Percentiles rank a stretch among this genome's conserved stretches.
Evolutionary conservation across 2,888 invertebrate genomes (phyloP).

Genomic region (Vanessa cardui): DNA sequence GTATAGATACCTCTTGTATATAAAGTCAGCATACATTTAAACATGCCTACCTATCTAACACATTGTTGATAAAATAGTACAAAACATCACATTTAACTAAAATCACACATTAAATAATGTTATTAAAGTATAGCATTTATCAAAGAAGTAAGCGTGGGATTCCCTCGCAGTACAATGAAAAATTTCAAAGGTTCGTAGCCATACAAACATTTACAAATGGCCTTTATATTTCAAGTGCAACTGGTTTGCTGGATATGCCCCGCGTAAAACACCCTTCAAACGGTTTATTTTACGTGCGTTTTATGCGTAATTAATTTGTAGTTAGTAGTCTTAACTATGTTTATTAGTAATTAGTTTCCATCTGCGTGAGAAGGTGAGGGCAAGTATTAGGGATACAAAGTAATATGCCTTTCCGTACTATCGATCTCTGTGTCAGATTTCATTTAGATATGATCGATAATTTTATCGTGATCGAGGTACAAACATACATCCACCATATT

Average conservation of each 20-base stretch:
- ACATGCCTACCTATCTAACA: too few species aligned
- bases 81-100: neutral
- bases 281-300: neutral
- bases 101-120: slow-evolving; percentile 17
- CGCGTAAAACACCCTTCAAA: slow-evolving; percentile 12
- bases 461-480: too few species aligned
- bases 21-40: too few species aligned
- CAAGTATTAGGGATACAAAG: too few species aligned
- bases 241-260: slow-evolving; percentile 21
- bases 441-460: too few species aligned
- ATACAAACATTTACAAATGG: slow-evolving; percentile 38
- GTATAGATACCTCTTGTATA: too few species aligned
- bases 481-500: too few species aligned
- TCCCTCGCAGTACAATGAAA: slow-evolving; percentile 25
- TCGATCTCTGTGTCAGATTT: too few species aligned
- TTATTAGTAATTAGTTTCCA: too few species aligned
- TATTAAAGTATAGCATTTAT: slow-evolving; percentile 12
- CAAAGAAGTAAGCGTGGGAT: slow-evolving; percentile 4
- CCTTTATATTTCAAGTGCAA: slow-evolving; percentile 40
- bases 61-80: neutral
- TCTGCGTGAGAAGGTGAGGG: too few species aligned
- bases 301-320: neutral
- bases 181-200: slow-evolving; percentile 33
- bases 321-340: too few species aligned
- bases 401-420: too few species aligned